Conservation (phyloP, 2,797 vertebrate species). For the Phoeniculus purpureus region DNA sequence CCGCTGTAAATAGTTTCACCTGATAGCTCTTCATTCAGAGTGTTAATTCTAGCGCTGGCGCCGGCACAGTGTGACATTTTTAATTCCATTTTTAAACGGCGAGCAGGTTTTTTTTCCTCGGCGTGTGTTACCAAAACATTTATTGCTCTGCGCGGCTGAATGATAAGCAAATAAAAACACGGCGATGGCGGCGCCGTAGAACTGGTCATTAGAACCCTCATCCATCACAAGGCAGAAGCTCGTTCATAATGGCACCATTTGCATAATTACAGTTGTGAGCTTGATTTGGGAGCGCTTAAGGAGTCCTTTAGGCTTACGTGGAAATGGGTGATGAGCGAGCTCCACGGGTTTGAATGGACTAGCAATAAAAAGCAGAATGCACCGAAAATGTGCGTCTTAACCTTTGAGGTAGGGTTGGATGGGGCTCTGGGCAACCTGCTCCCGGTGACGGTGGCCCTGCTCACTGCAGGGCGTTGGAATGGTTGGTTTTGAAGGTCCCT, state of each 20-base stretch:
- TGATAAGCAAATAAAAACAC: constrained; percentile 48
- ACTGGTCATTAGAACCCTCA: constrained; percentile 14
- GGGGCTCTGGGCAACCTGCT: too few relatives aligned
- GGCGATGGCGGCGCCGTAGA: not conserved
- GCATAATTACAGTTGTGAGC: constrained; percentile 7
- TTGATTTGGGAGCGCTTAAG: constrained; percentile 5
- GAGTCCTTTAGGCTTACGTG: not conserved
- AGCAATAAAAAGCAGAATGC: accelerated
- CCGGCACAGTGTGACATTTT: not conserved
- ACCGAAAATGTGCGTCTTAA: not conserved
- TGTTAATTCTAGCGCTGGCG: not conserved
- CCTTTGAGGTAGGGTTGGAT: not conserved
- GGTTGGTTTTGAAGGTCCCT: too few relatives aligned
- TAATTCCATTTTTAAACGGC: constrained; percentile 9
- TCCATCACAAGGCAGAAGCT: not conserved
- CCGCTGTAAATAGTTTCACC: not conserved
- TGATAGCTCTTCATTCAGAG: not conserved
- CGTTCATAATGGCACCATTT: not conserved
- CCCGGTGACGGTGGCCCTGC: too few relatives aligned
- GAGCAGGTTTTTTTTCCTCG: not conserved
- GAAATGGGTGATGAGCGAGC: not conserved
- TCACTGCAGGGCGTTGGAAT: too few relatives aligned
- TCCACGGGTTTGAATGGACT: not conserved
- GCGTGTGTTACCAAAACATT: constrained; percentile 48
- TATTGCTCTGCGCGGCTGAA: not conserved